Conservation (phyloP, 2,797 vertebrate genomes). For the Schizopygopsis malacanthus region DNA sequence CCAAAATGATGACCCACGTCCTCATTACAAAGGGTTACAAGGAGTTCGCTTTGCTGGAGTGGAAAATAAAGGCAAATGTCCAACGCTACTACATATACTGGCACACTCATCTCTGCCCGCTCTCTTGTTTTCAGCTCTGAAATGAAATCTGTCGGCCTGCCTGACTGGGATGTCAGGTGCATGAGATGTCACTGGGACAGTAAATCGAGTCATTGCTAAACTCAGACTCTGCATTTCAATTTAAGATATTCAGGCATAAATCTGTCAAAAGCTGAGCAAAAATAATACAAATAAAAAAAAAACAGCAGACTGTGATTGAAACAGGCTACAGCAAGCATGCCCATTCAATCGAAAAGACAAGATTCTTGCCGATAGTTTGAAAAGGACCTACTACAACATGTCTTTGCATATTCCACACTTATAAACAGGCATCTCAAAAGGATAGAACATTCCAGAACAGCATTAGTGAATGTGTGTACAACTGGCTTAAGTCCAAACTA, state of each 20-base stretch:
- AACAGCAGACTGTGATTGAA: constrained; percentile 35
- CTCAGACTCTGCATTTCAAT: constrained; percentile 54
- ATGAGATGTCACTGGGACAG: constrained; percentile 43
- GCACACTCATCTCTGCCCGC: constrained; percentile 17
- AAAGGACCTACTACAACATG: background rate
- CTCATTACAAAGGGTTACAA: constrained; percentile 50
- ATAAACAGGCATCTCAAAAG: background rate
- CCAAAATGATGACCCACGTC: constrained; percentile 52
- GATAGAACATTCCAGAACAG: background rate
- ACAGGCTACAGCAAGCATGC: constrained; percentile 14
- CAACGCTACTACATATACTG: constrained; percentile 7
- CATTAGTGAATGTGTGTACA: background rate
- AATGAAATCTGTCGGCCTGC: constrained; percentile 40
- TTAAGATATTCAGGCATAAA: constrained; percentile 51
- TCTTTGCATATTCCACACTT: constrained; percentile 5
- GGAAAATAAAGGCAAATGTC: constrained; percentile 45
- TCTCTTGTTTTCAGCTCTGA: constrained; percentile 7
- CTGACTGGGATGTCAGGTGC: constrained; percentile 37
- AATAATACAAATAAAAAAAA: constrained; percentile 39
- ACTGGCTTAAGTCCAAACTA: constrained; percentile 2
- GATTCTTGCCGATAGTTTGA: constrained; percentile 29
- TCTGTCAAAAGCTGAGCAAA: constrained; percentile 20
- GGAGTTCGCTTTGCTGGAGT: constrained; percentile 48
- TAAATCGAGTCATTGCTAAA: constrained; percentile 55
- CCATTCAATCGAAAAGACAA: constrained; percentile 24